Evolutionary conservation across 53 echinoderm and acorn worm genomes (phyloP).

Genomic region (Antedon mediterranea): DNA sequence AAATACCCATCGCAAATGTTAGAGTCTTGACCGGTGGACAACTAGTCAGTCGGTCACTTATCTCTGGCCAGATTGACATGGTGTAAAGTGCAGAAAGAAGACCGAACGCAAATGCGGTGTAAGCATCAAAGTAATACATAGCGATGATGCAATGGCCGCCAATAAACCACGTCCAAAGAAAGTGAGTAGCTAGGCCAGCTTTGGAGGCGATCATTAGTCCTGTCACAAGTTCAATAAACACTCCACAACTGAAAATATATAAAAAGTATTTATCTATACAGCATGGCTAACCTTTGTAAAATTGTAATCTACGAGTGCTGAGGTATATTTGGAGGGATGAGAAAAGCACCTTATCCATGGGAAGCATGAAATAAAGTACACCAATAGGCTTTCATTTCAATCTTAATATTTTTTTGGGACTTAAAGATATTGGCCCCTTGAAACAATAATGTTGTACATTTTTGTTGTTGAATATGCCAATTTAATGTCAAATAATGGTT

Average conservation of each 20-base stretch:
- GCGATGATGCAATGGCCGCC: constrained; percentile 58
- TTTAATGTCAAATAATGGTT: too few relatives aligned
- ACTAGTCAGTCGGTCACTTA: constrained; percentile 66
- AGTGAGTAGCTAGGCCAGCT: constrained; percentile 46
- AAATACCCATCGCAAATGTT: constrained; percentile 50
- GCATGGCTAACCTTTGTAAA: too few relatives aligned
- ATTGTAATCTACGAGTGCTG: too few relatives aligned
- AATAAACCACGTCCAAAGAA: constrained; percentile 88
- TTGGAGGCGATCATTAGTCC: constrained; percentile 78
- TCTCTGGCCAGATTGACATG: constrained; percentile 78
- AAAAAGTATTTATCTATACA: background rate
- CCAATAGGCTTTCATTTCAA: too few relatives aligned
- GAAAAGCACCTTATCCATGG: too few relatives aligned
- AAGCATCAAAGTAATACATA: constrained; percentile 40
- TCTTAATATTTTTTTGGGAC: too few relatives aligned
- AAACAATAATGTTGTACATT: too few relatives aligned
- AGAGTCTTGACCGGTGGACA: constrained; percentile 70
- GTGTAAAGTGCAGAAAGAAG: constrained; percentile 56
- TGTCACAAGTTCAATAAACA: constrained; percentile 76
- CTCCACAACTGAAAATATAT: constrained; percentile 32
- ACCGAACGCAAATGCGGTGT: constrained; percentile 32
- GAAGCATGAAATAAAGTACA: too few relatives aligned
- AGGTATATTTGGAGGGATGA: too few relatives aligned
- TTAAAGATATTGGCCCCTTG: too few relatives aligned
- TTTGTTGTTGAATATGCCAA: too few relatives aligned